Evolutionary conservation across 2,888 invertebrate species (phyloP), one percentile per base, ranked within the genome.

Genomic region (Selenia dentaria): DNA sequence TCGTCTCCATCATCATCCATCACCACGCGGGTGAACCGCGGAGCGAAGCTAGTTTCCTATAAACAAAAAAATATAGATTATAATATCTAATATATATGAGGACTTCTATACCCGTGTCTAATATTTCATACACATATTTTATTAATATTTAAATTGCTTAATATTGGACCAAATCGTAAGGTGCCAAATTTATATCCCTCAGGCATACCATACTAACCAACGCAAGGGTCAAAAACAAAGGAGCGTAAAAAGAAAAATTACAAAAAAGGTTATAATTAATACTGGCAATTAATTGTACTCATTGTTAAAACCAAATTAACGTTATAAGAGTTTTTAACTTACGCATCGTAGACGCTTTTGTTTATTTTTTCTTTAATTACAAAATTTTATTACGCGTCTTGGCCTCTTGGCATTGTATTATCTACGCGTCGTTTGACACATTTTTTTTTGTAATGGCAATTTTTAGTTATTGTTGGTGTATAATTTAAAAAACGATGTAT

Each of bases 191-290:
- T n/a, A 2, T 22, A 40, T 41, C 46, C 67, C 69, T 52, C 57
- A 51, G 61, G 56, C 81, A 81, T 82, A 79, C 81, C 60, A 24
- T 28, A 26, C 31, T 45, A 61, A 78, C 69, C 76, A 73, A 66
- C 59, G 64, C 29, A 57, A 55, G 56, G 54, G 59, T 45, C 33
- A 36, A 27, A 49, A 41, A 55, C 36, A 41, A 13, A 40, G 41
- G 47, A 27, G 41, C 54, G 54, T 60, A 46, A 55, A 55, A 64
- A 70, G 22, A 66, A 64, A 65, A 70, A 71, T 74, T 80, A 83
- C 78, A 83, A 86, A 81, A 79, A 76, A 75, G 63, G 64, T 69
- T 69, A 82, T 80, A 87, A 89, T 88, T 87, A 88, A 87, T 85
- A 82, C 79, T 74, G 65, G 71, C 80, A 83, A 88, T 88, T 85